Base-by-base conservation (phyloP, 2,797 vertebrate genomes). In the Premnoplex brunnescens region DNA sequence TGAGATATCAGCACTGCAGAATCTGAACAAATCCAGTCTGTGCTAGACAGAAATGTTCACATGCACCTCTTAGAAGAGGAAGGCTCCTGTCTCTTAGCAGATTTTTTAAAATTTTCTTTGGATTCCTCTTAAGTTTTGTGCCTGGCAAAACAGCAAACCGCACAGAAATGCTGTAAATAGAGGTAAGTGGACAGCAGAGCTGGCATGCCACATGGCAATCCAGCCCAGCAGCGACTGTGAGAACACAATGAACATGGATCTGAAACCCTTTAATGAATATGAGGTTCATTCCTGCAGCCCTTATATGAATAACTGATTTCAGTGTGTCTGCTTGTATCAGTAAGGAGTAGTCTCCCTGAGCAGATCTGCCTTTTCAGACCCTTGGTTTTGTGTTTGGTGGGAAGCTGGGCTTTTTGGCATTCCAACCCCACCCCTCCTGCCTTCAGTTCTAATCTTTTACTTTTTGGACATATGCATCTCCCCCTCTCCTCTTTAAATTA, bases 401-500 rank as follows among this genome's bases (percentile, higher is more conserved):
- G 73, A 93, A 94, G 39, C 43, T 64, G 59, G 49, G 67, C 55
- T 84, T 93, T 85, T 88, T 78, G 86, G 34, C 78, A 91, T 91
- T 96, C 85, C 62, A 64, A 90, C 49, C 44, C 69, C 55, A 84
- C 27, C 73, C 66, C 44, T 89, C 72, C 66, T 9, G 2, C 55
- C 62, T 89, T 46, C 55, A 67, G 14, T 74, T 94, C 76, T 94
- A 94, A 92, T 93, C 41, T 87, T 89, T 66, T 78, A 54, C 71
- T 96, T 88, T 93, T 95, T 90, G 76, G 86, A 79, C 28, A 54
- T 52, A 75, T 13, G 18, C 55, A 23, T 90, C 69, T 91, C 51
- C 69, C 14, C 5, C 60, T 84, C 66, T 72, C 46, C 59, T 95
- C 88, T 94, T 91, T 87, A 91, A 95, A 95, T 94, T 94, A 89